These are phyloP conservation scores for Brachionichthys hirsutus DNA, from an alignment of 2,113 vertebrate species.

Conservation along the genomic window DNA sequence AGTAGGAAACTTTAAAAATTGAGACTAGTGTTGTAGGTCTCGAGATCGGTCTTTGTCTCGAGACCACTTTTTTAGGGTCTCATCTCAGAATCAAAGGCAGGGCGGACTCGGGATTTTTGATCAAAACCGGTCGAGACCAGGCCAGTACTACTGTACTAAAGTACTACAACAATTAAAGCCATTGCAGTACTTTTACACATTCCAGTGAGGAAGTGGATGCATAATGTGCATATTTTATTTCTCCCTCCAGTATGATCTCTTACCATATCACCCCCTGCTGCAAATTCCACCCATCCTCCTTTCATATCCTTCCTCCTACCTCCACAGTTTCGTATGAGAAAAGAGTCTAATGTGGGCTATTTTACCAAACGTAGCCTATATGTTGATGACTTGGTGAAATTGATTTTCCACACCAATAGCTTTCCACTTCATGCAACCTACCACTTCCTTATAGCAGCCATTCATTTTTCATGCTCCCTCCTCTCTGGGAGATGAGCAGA, in stretches of 20 bases:
- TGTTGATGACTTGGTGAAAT: conserved; percentile 61
- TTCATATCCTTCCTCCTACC: conserved; percentile 13
- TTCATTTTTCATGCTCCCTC: conserved; percentile 52
- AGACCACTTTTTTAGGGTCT: no score
- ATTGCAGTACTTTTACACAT: background rate
- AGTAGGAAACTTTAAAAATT: no score
- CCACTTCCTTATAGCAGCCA: conserved; percentile 52
- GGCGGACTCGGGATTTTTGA: no score
- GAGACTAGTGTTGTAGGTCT: no score
- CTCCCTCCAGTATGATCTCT: background rate
- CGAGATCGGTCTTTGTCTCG: no score
- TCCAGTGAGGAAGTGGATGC: background rate
- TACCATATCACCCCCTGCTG: background rate
- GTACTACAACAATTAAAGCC: background rate
- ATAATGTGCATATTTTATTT: background rate
- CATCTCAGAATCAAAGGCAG: no score
- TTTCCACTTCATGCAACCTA: conserved; percentile 51
- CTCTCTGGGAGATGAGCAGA: conserved; percentile 34
- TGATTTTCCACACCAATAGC: conserved; percentile 75
- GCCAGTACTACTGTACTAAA: no score
- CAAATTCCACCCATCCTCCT: conserved; percentile 12
- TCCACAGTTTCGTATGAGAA: conserved; percentile 50
- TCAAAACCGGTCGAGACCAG: no score
- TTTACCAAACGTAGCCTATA: conserved; percentile 60
- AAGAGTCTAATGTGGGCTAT: conserved; percentile 58